Conservation (phyloP, 2,888 invertebrate species). For the Stomorhina lunata region DNA sequence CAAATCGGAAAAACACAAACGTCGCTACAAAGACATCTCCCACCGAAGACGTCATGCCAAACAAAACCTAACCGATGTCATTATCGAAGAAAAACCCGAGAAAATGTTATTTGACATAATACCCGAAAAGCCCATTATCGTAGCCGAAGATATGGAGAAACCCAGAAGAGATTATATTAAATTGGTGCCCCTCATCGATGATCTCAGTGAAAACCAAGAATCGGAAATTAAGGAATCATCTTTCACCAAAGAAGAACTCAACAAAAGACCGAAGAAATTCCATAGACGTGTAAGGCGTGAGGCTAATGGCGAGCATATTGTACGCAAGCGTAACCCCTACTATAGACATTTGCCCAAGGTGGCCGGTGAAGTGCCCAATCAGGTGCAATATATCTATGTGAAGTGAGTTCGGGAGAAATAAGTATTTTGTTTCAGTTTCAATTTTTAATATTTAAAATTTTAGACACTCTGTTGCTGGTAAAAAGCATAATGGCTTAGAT, state of each 20-base stretch:
- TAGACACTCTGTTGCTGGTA: conserved; percentile 64
- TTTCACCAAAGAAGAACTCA: conserved; percentile 68
- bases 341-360: conserved; percentile 44
- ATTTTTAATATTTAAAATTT: neutral
- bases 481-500: conserved; percentile 63
- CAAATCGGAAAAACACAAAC: conserved; percentile 51
- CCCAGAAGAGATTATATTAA: conserved; percentile 30
- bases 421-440: neutral
- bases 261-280: conserved; percentile 74
- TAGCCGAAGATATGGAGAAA: conserved; percentile 64
- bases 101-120: conserved; percentile 75
- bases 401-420: conserved; percentile 28
- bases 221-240: neutral
- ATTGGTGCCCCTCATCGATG: conserved; percentile 37
- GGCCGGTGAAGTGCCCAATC: neutral
- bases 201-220: conserved; percentile 50
- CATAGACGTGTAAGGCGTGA: conserved; percentile 73
- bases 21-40: conserved; percentile 69
- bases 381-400: conserved; percentile 45
- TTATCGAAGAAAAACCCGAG: conserved; percentile 67
- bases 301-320: conserved; percentile 40
- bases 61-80: conserved; percentile 62
- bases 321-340: conserved; percentile 66
- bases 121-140: conserved; percentile 71
- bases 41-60: conserved; percentile 69